A percentile compares a stretch with the other conserved stretches of the same genome.
phyloP scores from a whole-genome alignment of 2,113 vertebrate genomes.

The Leptobrachium leishanense region DNA sequence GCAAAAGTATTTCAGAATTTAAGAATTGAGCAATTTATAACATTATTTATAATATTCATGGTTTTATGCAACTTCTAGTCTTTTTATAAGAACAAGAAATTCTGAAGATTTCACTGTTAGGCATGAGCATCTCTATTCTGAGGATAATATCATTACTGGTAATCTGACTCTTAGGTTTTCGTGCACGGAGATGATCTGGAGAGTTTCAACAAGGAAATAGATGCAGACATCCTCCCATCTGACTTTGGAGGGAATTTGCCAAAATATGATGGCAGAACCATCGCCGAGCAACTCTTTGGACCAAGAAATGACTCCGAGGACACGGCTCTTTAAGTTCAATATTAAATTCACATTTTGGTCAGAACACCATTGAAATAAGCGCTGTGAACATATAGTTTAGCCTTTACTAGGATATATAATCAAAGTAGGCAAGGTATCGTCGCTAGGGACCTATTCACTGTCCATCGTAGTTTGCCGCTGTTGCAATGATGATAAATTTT shows the following conservation, averaged over 20 bases:
- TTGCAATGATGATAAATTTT: too few relatives aligned
- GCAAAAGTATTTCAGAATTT: too few relatives aligned
- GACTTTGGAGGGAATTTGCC: conserved; percentile 87
- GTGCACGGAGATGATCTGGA: conserved; percentile 90
- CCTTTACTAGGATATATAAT: too few relatives aligned
- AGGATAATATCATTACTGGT: neutral
- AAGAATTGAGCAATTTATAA: too few relatives aligned
- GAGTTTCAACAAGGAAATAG: conserved; percentile 83
- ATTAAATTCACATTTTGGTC: neutral
- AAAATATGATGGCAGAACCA: conserved; percentile 74
- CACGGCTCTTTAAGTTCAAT: conserved; percentile 70
- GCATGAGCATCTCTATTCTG: too few relatives aligned
- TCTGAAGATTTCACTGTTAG: too few relatives aligned
- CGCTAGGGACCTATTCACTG: too few relatives aligned
- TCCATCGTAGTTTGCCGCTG: too few relatives aligned
- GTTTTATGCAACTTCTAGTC: too few relatives aligned
- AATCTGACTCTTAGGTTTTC: conserved; percentile 73
- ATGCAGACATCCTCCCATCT: conserved; percentile 79
- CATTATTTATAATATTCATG: too few relatives aligned
- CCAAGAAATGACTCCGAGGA: conserved; percentile 71
- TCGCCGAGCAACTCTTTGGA: conserved; percentile 84
- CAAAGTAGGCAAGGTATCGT: too few relatives aligned
- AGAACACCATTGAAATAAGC: neutral
- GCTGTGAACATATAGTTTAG: neutral
- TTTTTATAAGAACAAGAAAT: too few relatives aligned